A percentile compares a stretch with the other conserved stretches of the same genome.
Evolutionary conservation across 2,888 invertebrate species (phyloP).

Genomic region (Napeogenes sylphis): DNA sequence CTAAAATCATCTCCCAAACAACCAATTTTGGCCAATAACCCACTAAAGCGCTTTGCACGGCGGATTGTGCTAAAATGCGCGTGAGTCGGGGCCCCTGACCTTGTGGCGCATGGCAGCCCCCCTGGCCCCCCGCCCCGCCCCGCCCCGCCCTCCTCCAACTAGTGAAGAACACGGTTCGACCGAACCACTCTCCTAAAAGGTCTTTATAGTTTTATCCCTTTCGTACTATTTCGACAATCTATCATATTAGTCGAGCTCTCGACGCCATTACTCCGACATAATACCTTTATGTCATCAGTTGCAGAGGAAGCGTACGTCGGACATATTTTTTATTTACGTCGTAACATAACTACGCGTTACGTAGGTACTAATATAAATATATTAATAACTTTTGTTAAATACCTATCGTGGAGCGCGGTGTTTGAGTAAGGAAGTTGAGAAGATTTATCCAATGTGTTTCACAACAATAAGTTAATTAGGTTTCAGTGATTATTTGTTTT

Average conservation of each 20-base stretch:
- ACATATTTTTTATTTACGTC: too few species aligned
- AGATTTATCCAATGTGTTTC: too few species aligned
- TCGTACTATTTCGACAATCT: slow-evolving; percentile 16
- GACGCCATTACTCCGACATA: too few species aligned
- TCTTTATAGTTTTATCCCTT: slow-evolving; percentile 30
- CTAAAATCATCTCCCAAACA: slow-evolving; percentile 23
- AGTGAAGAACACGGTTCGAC: slow-evolving; percentile 18
- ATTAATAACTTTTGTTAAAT: too few species aligned
- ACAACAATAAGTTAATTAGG: too few species aligned
- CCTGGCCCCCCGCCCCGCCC: slow-evolving; percentile 36
- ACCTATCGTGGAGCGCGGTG: too few species aligned
- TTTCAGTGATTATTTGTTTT: too few species aligned
- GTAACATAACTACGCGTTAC: too few species aligned
- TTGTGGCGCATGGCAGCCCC: slow-evolving; percentile 51
- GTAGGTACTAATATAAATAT: too few species aligned
- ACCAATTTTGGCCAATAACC: slow-evolving; percentile 23
- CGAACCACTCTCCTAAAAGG: slow-evolving; percentile 29
- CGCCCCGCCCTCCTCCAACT: slow-evolving; percentile 40
- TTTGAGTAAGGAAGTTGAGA: too few species aligned
- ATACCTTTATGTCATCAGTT: neutral
- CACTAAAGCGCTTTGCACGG: slow-evolving; percentile 24
- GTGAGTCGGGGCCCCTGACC: slow-evolving; percentile 66
- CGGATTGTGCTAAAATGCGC: slow-evolving; percentile 37
- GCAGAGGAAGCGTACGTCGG: neutral
- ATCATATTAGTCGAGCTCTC: neutral